Conservation (phyloP, 2,113 vertebrate species). For the Cyanistes caeruleus region DNA sequence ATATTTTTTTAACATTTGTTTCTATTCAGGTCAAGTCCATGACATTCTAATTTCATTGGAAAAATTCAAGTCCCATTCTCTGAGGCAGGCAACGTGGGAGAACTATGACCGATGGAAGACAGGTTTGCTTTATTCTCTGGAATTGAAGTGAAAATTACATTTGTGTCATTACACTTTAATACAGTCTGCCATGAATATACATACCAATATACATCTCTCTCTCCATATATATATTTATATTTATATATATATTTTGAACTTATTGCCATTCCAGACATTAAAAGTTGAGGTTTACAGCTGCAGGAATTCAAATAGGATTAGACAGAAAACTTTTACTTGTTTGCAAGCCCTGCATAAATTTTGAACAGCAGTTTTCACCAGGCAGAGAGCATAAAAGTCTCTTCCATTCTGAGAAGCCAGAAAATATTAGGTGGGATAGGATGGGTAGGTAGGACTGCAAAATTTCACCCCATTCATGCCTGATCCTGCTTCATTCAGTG, state of each 20-base stretch:
- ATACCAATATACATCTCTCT: neutral
- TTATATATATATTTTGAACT: neutral
- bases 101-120: neutral
- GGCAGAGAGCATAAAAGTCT: neutral
- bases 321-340: neutral
- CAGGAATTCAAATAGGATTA: conserved; percentile 22
- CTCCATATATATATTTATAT: neutral
- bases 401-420: neutral
- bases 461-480: neutral
- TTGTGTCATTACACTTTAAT: conserved; percentile 26
- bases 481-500: neutral
- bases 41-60: conserved; percentile 59
- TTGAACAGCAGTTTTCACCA: neutral
- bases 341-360: neutral
- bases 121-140: conserved; percentile 26
- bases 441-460: neutral
- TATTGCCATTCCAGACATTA: neutral
- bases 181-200: neutral
- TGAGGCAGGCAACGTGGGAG: neutral
- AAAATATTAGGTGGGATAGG: neutral
- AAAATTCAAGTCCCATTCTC: conserved; percentile 40
- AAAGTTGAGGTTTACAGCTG: neutral
- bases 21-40: conserved; percentile 49
- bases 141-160: conserved; percentile 57
- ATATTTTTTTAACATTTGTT: neutral